Base-by-base conservation (phyloP, 2,113 vertebrate species). In the Atherinomorus stipes region DNA sequence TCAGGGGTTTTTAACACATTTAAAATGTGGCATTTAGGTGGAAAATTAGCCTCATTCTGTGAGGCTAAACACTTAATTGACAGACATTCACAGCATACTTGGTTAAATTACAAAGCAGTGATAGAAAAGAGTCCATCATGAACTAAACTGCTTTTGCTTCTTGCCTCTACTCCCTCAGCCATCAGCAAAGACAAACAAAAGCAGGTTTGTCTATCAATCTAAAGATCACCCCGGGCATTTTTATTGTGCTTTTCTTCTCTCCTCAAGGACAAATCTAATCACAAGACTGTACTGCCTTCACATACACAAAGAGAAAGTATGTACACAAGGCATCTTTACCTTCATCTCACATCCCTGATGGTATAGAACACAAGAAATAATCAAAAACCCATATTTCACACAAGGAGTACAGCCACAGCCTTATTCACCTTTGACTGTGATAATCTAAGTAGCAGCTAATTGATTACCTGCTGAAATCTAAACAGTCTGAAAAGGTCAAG, bases 401-500 rank as follows among this genome's bases (percentile, higher is more conserved):
- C 71, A 80, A 64, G 54, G 53, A 53, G 52, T 61, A 58, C 63
- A 63, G 34, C 44, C 7, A 22, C 80, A 42, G 73, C 68, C 58
- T 70, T 64, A 54, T 75, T 90, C 89, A 90, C 90, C 88, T 91
- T 93, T 92, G 83, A 69, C 87, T 90, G 81, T 85, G 77, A 85
- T 92, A 87, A 93, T 92, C 84, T 86, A 88, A 89, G 89, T 85
- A 88, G 85, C 83, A 47, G 74, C 88, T 94, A 93, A 94, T 93
- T 94, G 93, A 93, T 94, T 93, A 92, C 91, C 89, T 89, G 89
- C 89, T 74, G 85, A 64, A 91, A 84, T 88, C 78, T 90, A 83
- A 92, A 93, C 90, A 77, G 81, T 80, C 66, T 60, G 73, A 84
- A 93, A 94, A 94, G 93, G 94, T 93, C 90, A 93, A 92, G 89